Evolutionary conservation across 1,140 invertebrate species (phyloP), one percentile per base, ranked within the genome.

Genomic region (Eriocheir sinensis): DNA sequence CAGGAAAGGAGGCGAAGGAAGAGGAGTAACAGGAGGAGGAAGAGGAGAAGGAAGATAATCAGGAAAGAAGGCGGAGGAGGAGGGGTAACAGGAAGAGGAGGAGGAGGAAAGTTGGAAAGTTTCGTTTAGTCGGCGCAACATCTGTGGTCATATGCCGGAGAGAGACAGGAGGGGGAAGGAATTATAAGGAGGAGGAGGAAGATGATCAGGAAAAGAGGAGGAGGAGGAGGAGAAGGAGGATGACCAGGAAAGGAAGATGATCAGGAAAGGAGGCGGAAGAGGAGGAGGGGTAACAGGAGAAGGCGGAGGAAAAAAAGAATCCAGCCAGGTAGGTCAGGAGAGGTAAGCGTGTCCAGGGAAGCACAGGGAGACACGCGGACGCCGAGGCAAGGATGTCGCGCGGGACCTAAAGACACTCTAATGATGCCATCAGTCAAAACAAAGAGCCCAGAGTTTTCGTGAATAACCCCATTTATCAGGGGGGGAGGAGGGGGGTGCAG

Each of bases 381-480:
- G 60, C 60, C 0, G 27, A n/a, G 60, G 60, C 27, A 72, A 72
- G 60, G 27, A 72, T 72, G 60, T 72, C 60, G 60, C 60, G 21
- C 60, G 6, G 60, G 60, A 27, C 60, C 60, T 72, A 72, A 72
- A 72, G 21, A n/a, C 60, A 72, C 9, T 72, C 60, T 72, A 72
- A 72, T 72, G 60, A 27, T 72, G 27, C 60, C 60, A 72, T 72
- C 60, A 72, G 60, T 72, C 60, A 72, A 72, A 72, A 72, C 60
- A 72, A 72, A 72, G 4, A 72, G 60, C 0, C 0, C 17, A 72
- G 60, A 72, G 27, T 72, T 72, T 72, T 72, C 60, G 27, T 72
- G 60, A 72, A 72, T 72, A 72, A 72, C 60, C 60, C 60, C 60
- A 72, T 72, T 72, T 72, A 72, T 72, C 60, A 72, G 60, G 60